These are phyloP conservation scores for Chrysolophus pictus DNA, from an alignment of 2,797 vertebrate genomes.

Conservation along the genomic window DNA sequence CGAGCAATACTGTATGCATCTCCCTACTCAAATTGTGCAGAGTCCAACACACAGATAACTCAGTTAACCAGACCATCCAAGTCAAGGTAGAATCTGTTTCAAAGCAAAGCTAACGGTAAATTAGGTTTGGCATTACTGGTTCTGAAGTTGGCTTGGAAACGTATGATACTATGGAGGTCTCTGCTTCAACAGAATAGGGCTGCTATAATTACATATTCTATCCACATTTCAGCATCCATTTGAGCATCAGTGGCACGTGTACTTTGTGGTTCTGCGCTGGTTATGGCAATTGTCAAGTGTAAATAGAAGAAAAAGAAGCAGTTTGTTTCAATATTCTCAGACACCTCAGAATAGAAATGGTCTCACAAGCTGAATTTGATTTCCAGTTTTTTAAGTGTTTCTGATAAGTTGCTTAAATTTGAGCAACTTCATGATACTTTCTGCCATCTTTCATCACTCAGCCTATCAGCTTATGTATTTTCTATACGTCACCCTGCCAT, in stretches of 20 bases:
- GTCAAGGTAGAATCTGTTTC: not conserved
- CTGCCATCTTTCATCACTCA: not conserved
- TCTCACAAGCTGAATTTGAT: not conserved
- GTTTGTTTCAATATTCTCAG: not conserved
- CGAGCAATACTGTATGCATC: rapidly evolving
- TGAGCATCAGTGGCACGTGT: not conserved
- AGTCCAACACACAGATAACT: not conserved
- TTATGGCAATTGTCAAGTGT: not conserved
- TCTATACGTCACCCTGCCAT: not conserved
- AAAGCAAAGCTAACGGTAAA: not conserved
- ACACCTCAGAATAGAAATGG: not conserved
- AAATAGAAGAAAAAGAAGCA: not conserved
- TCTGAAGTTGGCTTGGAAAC: not conserved
- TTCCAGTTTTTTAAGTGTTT: not conserved
- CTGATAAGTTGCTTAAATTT: not conserved
- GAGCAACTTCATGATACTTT: not conserved
- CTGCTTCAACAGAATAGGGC: not conserved
- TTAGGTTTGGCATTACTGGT: not conserved
- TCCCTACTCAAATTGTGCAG: not conserved
- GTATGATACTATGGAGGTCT: not conserved
- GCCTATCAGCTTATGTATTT: rapidly evolving
- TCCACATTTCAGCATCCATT: not conserved
- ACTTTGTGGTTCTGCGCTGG: not conserved
- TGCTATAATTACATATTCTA: not conserved
- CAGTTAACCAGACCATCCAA: not conserved